Evolutionary conservation across 1,140 invertebrate species (phyloP), one percentile per base, ranked within the genome.

Genomic region (Ips nitidus): DNA sequence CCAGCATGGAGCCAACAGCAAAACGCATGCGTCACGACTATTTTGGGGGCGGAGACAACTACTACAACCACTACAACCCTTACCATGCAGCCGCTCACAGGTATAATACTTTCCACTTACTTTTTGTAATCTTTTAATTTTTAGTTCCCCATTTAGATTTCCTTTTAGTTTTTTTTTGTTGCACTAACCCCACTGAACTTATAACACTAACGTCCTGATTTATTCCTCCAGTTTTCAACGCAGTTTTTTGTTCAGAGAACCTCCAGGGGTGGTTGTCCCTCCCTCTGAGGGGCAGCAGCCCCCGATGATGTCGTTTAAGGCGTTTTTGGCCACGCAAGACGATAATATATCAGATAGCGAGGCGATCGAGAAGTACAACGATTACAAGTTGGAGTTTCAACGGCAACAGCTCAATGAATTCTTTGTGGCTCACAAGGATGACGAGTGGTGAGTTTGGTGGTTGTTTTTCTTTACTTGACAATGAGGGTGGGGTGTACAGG

Each of bases 381-480:
- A 99, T 75, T 99, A 99, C 82, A 99, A 99, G 82, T 83, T 94
- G 75, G 97, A 99, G 76, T 99, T 98, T 79, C 91, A 93, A 78
- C 86, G 94, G 61, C 94, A 98, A 80, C 97, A 99, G 80, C 87
- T 99, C 37, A 97, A 97, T 82, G 97, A 99, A 82, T 99, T 99
- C 85, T 99, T 99, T 85, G 91, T 98, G 76, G 89, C 90, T 42
- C 98, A 99, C 84, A 99, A 99, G 84, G 97, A 99, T 80, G 98
- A 99, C 82, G 98, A 99, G 91, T 99, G 98, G 98, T 99, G 52
- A 61, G 69, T 61, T 43, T 61, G 61, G 43, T 37, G 8, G 2
- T 22, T 22, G 22, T 22, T 22, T 22, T 22, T 36, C 37, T 64
- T 64, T 64, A 52, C 8, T 36, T 3, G 4, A 22, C 22, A 22